Conservation (phyloP, 2,888 invertebrate genomes). For the Hirtodrosophila histrioides region DNA sequence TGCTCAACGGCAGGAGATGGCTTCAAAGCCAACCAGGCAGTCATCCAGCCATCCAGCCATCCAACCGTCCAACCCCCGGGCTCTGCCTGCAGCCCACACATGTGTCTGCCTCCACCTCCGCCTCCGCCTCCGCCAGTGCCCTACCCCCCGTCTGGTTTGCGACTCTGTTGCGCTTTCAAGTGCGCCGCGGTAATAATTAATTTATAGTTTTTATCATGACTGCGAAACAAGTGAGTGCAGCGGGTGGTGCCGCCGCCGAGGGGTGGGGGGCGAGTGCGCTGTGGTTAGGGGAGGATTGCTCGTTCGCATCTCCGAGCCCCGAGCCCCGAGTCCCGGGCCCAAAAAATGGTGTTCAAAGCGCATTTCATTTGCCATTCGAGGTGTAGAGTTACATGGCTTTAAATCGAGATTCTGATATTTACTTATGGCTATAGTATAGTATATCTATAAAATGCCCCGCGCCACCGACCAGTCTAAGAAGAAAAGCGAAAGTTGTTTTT, state of each 20-base stretch:
- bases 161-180: slow-evolving; percentile 71
- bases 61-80: slow-evolving; percentile 16
- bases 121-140: not conserved
- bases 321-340: not conserved
- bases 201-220: slow-evolving; percentile 83
- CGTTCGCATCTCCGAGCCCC: too few species aligned
- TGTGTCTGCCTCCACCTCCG: not conserved
- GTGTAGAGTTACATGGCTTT: slow-evolving; percentile 67
- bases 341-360: slow-evolving; percentile 11
- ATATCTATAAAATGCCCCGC: too few species aligned
- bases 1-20: slow-evolving; percentile 58
- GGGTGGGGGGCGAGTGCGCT: not conserved
- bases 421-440: too few species aligned
- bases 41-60: slow-evolving; percentile 20
- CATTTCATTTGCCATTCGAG: slow-evolving; percentile 52
- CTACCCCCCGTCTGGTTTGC: slow-evolving; percentile 20
- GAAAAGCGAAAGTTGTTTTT: too few species aligned
- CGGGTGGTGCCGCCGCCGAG: slow-evolving; percentile 26
- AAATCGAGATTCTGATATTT: not conserved
- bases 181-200: slow-evolving; percentile 84
- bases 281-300: slow-evolving; percentile 34
- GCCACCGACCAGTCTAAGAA: too few species aligned
- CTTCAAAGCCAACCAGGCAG: slow-evolving; percentile 28
- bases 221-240: slow-evolving; percentile 66
- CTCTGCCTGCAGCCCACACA: not conserved